These are phyloP conservation scores for Formica exsecta DNA, from an alignment of 1,140 invertebrate genomes.

Conservation along the genomic window DNA sequence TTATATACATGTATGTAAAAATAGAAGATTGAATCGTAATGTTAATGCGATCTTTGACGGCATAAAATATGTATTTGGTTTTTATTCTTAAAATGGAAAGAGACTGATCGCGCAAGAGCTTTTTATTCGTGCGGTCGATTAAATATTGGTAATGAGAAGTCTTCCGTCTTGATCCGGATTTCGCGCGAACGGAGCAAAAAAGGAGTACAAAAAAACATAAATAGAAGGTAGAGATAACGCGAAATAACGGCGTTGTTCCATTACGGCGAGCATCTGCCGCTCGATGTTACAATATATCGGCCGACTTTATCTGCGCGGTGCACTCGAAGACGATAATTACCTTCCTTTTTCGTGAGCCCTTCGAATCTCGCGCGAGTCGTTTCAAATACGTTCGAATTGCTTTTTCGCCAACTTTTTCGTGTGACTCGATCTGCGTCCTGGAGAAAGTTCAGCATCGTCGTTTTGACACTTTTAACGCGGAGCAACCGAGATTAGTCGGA, in stretches of 20 bases:
- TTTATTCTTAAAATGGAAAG: not conserved
- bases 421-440: conserved; percentile 1
- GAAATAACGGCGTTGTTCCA: conserved; percentile 34
- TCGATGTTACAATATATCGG: conserved; percentile 36
- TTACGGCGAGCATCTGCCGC: conserved; percentile 15
- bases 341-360: conserved; percentile 54
- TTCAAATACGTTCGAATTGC: conserved; percentile 45
- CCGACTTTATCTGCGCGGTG: conserved; percentile 33
- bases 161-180: conserved; percentile 1
- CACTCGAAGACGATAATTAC: conserved; percentile 55
- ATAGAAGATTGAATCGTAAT: not conserved
- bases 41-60: not conserved
- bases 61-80: not conserved
- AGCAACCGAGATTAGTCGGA: not conserved
- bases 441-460: not conserved
- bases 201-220: not conserved
- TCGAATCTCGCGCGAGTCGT: conserved; percentile 36
- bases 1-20: not conserved
- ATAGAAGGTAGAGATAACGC: conserved; percentile 25
- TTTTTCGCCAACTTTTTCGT: not conserved
- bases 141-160: conserved; percentile 36
- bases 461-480: conserved; percentile 6
- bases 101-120: not conserved
- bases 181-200: not conserved
- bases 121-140: not conserved